Conservation (phyloP, 1,140 invertebrate genomes). For the Aphelinus certus region DNA sequence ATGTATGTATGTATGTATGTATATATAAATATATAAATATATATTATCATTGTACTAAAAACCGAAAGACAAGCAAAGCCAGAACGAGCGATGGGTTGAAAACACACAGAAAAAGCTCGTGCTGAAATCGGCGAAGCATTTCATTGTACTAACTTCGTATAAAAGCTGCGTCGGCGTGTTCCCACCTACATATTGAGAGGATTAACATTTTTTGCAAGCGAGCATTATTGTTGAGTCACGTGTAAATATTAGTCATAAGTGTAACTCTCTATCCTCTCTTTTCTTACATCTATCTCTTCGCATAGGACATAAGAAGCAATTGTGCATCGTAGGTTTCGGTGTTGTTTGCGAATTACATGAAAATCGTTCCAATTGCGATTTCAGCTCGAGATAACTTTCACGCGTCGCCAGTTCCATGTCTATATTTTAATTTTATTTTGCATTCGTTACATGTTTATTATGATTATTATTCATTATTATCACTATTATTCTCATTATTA, state of each 20-base stretch:
- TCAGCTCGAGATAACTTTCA: slow-evolving; percentile 34
- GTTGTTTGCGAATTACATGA: background rate
- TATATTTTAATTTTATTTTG: background rate
- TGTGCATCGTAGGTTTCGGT: slow-evolving; percentile 9
- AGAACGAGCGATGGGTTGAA: slow-evolving; percentile 11
- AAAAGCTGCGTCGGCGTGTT: background rate
- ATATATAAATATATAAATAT: slow-evolving; percentile 28
- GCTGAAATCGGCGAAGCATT: slow-evolving; percentile 13
- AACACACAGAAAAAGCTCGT: background rate
- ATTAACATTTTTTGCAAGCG: background rate
- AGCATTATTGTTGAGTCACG: background rate
- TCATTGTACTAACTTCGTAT: background rate
- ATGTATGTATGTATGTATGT: slow-evolving; percentile 19
- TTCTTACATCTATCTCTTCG: slow-evolving; percentile 9
- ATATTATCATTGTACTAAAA: slow-evolving; percentile 25
- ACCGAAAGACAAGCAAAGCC: slow-evolving; percentile 1
- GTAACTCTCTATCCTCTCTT: background rate
- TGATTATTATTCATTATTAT: slow-evolving; percentile 8
- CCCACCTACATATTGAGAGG: slow-evolving; percentile 11
- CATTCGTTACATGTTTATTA: slow-evolving; percentile 22
- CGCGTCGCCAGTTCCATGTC: slow-evolving; percentile 30
- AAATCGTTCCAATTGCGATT: slow-evolving; percentile 31
- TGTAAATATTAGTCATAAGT: slow-evolving; percentile 37
- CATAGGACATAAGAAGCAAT: slow-evolving; percentile 7
- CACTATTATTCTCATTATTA: slow-evolving; percentile 3